phyloP scores from a whole-genome alignment of 2,888 invertebrate species.

The Euspilapteryx auroguttella region DNA sequence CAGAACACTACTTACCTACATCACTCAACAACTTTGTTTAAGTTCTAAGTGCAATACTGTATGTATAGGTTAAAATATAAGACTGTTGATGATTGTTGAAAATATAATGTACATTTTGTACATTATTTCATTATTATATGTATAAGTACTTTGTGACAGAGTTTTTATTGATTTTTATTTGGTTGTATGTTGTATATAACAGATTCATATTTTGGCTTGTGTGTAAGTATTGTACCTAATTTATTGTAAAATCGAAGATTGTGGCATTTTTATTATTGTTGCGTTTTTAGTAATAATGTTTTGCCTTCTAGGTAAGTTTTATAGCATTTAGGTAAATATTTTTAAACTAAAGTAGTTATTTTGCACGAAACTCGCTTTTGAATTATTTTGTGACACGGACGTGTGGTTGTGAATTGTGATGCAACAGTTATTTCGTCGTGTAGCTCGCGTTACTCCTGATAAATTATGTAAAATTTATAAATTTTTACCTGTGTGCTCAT shows the following conservation, averaged over 20 bases:
- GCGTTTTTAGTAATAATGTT: background rate
- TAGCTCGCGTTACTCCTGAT: no score
- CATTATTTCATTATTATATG: conserved; percentile 30
- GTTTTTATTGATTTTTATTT: conserved; percentile 6
- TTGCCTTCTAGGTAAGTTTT: no score
- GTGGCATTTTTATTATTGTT: conserved; percentile 1
- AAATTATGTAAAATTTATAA: no score
- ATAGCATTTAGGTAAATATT: no score
- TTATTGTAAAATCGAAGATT: background rate
- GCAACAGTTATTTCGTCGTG: no score
- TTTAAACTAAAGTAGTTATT: no score
- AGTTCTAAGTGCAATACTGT: conserved; percentile 49
- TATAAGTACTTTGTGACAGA: conserved; percentile 3
- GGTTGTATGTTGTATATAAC: conserved; percentile 2
- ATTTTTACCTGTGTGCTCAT: conserved; percentile 16
- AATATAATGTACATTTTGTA: conserved; percentile 51
- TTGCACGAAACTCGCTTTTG: no score
- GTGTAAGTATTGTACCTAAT: no score
- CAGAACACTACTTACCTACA: no score
- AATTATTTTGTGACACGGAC: no score
- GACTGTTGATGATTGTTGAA: conserved; percentile 58
- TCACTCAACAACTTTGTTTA: conserved; percentile 14
- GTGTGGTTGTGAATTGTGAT: no score
- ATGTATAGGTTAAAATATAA: conserved; percentile 34
- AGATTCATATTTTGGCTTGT: background rate